These are phyloP conservation scores for Catharus minimus DNA, from an alignment of 2,113 vertebrate genomes.

Conservation along the genomic window DNA sequence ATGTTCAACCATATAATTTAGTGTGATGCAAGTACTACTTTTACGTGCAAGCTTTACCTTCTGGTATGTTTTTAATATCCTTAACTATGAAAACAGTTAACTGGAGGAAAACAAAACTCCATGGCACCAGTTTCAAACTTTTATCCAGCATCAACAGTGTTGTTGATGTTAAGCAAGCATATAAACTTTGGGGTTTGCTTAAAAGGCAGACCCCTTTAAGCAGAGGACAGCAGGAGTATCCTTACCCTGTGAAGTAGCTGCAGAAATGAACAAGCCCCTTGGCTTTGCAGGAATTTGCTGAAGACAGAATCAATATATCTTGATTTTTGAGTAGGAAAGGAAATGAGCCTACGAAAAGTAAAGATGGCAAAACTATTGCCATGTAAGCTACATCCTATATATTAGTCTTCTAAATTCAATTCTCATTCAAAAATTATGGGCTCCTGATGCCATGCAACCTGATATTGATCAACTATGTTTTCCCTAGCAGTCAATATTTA, in stretches of 20 bases:
- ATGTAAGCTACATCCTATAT: background rate
- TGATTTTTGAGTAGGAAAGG: background rate
- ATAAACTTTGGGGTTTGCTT: background rate
- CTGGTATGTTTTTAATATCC: background rate
- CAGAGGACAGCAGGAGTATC: background rate
- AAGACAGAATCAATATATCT: background rate
- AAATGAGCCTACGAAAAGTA: background rate
- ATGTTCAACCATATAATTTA: background rate
- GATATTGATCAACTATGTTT: background rate
- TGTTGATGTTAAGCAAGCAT: rapidly evolving
- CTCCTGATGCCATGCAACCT: background rate
- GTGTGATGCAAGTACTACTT: background rate
- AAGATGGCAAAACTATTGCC: background rate
- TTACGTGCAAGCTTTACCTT: background rate
- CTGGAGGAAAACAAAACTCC: background rate
- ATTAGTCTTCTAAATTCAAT: background rate
- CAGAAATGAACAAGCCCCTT: background rate
- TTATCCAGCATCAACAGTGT: background rate
- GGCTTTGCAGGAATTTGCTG: background rate
- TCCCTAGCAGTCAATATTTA: background rate
- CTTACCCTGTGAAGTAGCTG: background rate
- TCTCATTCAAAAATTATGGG: background rate
- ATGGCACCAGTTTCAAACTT: background rate
- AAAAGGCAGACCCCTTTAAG: background rate
- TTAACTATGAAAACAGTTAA: background rate